phyloP scores from a whole-genome alignment of 2,888 invertebrate genomes.

The Colletes collaris region DNA sequence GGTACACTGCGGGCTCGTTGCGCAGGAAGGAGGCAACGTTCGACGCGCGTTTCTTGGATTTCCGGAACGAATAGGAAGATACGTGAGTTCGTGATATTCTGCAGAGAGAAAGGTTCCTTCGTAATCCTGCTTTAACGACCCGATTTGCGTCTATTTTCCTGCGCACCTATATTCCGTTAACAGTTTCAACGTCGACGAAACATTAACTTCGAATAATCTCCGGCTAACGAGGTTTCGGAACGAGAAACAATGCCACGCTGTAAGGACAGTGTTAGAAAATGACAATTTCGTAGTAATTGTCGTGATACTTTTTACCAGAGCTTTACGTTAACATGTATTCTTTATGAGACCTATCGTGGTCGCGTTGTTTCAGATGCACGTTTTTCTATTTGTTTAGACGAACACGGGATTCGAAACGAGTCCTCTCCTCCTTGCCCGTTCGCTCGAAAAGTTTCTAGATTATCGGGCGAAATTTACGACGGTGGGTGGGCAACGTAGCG shows the following conservation, averaged over 20 bases:
- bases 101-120: constrained; percentile 12
- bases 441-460: constrained; percentile 65
- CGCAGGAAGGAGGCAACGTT: constrained; percentile 3
- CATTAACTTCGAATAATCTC: constrained; percentile 50
- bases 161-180: constrained; percentile 20
- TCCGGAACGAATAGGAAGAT: constrained; percentile 1
- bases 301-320: no score
- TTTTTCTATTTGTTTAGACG: constrained; percentile 51
- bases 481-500: constrained; percentile 45
- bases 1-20: constrained; percentile 18
- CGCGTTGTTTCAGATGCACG: constrained; percentile 28
- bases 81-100: constrained; percentile 29
- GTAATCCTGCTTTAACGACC: constrained; percentile 46
- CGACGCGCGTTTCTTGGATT: constrained; percentile 25
- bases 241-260: no score
- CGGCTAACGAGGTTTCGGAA: constrained; percentile 37
- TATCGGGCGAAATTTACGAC: constrained; percentile 66
- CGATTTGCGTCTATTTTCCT: constrained; percentile 18
- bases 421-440: constrained; percentile 47
- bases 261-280: no score
- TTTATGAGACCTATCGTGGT: background rate
- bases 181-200: constrained; percentile 31
- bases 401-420: constrained; percentile 49
- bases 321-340: no score
- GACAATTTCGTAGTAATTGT: no score